Percentiles rank a stretch among this genome's conserved stretches.
phyloP scores from a whole-genome alignment of 2,797 vertebrate species.

The Hylomyscus alleni region DNA sequence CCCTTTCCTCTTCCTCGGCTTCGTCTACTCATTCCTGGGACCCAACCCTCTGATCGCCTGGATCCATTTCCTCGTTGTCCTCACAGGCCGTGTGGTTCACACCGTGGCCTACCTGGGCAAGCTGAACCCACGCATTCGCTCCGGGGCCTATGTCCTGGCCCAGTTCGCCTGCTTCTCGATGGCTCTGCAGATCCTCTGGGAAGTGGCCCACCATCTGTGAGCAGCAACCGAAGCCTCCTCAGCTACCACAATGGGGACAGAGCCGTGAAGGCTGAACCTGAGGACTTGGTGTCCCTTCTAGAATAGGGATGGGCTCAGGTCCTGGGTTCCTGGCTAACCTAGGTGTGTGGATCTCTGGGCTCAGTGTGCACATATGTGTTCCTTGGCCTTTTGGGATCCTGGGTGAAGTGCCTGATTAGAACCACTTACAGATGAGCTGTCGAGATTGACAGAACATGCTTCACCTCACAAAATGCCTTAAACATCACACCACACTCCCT shows the following conservation, averaged over 20 bases:
- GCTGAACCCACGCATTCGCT: constrained; percentile 93
- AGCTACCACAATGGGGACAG: neutral
- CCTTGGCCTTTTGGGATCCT: neutral
- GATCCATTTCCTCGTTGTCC: constrained; percentile 95
- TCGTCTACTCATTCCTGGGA: constrained; percentile 93
- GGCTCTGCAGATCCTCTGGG: constrained; percentile 94
- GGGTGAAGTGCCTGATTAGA: neutral
- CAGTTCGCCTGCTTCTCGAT: constrained; percentile 96
- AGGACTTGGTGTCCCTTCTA: neutral
- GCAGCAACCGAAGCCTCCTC: accelerated
- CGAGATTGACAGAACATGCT: neutral
- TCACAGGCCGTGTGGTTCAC: constrained; percentile 92
- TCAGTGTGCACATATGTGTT: neutral
- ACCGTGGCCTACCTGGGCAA: constrained; percentile 93
- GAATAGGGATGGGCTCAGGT: neutral
- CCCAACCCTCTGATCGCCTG: constrained; percentile 91
- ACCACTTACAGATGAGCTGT: neutral
- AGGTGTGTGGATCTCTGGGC: neutral
- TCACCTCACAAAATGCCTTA: neutral
- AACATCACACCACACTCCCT: neutral
- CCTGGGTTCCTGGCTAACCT: neutral
- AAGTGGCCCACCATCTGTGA: constrained; percentile 86
- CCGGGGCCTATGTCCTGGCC: constrained; percentile 92
- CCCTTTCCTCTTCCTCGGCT: constrained; percentile 97
- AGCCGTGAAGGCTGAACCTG: neutral